These are phyloP conservation scores for Diaprepes abbreviatus DNA, from an alignment of 2,888 invertebrate species.

Conservation along the genomic window DNA sequence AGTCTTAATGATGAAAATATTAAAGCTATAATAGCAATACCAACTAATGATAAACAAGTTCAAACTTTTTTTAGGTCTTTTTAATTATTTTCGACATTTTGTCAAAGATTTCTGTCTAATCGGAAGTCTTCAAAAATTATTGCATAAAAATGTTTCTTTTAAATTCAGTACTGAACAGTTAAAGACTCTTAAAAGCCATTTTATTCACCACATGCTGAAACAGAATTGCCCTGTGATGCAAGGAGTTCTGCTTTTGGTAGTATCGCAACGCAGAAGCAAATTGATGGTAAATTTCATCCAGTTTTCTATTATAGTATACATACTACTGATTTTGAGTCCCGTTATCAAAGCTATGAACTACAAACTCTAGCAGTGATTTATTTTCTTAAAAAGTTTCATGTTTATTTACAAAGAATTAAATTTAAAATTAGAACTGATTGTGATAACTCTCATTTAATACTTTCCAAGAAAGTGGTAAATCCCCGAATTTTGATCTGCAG, in stretches of 20 bases:
- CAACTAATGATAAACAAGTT: no score
- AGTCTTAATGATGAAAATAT: no score
- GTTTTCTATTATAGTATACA: constrained; percentile 14
- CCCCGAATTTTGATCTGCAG: constrained; percentile 55
- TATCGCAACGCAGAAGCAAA: constrained; percentile 37
- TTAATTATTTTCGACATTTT: no score
- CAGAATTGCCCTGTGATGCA: constrained; percentile 52
- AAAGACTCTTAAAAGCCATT: no score
- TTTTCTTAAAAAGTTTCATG: constrained; percentile 38
- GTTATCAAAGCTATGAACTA: constrained; percentile 10
- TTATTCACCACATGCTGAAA: constrained; percentile 48
- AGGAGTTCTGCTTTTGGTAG: constrained; percentile 43
- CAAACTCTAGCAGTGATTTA: constrained; percentile 3
- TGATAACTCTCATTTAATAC: constrained; percentile 50
- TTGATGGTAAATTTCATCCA: background rate
- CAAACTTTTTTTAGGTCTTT: no score
- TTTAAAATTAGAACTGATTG: constrained; percentile 53
- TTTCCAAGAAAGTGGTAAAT: constrained; percentile 51
- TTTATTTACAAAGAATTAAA: constrained; percentile 32
- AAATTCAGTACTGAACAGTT: no score
- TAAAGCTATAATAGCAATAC: no score
- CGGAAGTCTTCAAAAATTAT: no score
- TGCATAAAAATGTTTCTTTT: no score
- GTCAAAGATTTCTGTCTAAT: no score
- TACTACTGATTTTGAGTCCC: constrained; percentile 2